Percentiles rank a stretch among this genome's conserved stretches.
phyloP scores from a whole-genome alignment of 2,797 vertebrate genomes.

The Denticeps clupeoides region DNA sequence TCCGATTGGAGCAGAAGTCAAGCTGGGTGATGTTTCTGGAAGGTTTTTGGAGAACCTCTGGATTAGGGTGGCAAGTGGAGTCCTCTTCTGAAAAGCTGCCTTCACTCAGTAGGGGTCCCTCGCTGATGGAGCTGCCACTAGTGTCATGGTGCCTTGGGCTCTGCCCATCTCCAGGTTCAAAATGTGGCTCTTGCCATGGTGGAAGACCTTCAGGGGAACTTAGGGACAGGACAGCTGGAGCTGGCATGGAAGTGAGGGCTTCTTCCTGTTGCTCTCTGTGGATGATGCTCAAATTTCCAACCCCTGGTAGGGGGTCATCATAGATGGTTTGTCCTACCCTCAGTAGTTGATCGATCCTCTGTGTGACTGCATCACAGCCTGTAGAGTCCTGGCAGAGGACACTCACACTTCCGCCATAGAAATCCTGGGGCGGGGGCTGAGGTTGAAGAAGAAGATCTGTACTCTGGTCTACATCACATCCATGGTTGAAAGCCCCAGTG shows the following conservation, averaged over 20 bases:
- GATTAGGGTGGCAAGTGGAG: constrained; percentile 48
- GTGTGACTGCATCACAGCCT: constrained; percentile 43
- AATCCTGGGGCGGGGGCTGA: no score
- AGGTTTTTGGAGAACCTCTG: constrained; percentile 34
- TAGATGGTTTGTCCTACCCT: constrained; percentile 61
- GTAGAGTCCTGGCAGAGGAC: no score
- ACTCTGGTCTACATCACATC: constrained; percentile 50
- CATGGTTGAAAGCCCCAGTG: constrained; percentile 66
- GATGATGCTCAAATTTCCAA: constrained; percentile 64
- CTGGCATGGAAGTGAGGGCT: constrained; percentile 23
- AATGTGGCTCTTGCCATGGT: no score
- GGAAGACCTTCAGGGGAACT: no score
- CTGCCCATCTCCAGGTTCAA: neutral
- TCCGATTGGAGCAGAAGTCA: constrained; percentile 55
- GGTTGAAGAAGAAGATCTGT: constrained; percentile 40
- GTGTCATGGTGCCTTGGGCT: constrained; percentile 39
- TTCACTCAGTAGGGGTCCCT: constrained; percentile 80
- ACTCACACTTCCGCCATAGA: no score
- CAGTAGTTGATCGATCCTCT: constrained; percentile 67
- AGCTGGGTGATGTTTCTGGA: constrained; percentile 48
- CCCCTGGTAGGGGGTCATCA: constrained; percentile 67
- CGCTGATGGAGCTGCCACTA: constrained; percentile 80
- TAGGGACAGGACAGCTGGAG: neutral
- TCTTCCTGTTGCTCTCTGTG: constrained; percentile 55
- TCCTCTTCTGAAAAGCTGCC: constrained; percentile 77